Evolutionary conservation across 2,113 vertebrate genomes (phyloP).

Genomic region (Sturnus vulgaris): DNA sequence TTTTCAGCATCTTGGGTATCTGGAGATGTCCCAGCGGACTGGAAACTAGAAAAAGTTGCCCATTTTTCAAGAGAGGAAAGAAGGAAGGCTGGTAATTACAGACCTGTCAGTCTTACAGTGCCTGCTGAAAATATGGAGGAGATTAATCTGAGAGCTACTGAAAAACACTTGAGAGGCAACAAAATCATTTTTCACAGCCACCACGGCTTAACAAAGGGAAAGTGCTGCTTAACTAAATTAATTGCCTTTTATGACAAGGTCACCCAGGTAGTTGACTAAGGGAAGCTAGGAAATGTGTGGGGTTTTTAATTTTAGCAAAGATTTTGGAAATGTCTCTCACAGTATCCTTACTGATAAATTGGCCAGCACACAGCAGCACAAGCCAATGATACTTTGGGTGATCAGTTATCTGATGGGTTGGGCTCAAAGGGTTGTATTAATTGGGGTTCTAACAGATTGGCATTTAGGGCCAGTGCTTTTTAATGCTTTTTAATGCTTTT

Average conservation of each 20-base stretch:
- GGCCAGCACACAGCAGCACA: not conserved
- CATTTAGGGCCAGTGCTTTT: not conserved
- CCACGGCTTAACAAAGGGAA: fast-evolving
- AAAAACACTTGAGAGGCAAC: not conserved
- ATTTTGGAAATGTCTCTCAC: not conserved
- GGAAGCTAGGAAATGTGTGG: not conserved
- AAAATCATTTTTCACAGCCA: not conserved
- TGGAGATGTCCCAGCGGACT: not conserved
- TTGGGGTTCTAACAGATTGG: not conserved
- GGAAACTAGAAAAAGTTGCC: not conserved
- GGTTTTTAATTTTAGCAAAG: not conserved
- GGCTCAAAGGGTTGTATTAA: not conserved
- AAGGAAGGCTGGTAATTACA: not conserved
- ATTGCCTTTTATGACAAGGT: not conserved
- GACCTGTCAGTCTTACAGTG: not conserved
- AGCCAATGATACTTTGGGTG: not conserved
- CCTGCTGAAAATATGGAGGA: not conserved
- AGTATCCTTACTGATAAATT: not conserved
- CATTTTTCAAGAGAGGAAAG: not conserved
- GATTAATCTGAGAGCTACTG: not conserved
- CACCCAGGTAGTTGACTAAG: not conserved
- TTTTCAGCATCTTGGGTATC: not conserved
- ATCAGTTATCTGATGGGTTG: not conserved
- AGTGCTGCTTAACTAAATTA: not conserved
- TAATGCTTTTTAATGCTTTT: not conserved